Conservation (phyloP, 2,797 vertebrate genomes). For the Lithobates sylvaticus region DNA sequence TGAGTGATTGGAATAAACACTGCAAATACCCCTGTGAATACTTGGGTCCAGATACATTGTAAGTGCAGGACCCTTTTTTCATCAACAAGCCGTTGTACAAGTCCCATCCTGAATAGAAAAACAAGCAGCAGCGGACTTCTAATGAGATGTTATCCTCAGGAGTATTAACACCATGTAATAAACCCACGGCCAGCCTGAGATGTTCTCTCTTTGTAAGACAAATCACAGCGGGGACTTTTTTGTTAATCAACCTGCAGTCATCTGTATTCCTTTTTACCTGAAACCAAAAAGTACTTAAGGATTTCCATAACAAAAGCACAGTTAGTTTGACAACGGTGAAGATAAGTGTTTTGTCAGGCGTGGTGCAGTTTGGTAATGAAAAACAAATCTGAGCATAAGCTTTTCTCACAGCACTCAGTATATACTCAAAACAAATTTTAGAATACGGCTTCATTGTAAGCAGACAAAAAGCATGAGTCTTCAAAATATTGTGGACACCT, state of each 20-base stretch:
- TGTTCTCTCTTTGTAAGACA: constrained; percentile 16
- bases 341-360: constrained; percentile 30
- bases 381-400: neutral
- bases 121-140: neutral
- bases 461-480: neutral
- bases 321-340: neutral
- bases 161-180: constrained; percentile 20
- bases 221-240: constrained; percentile 40
- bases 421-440: constrained; percentile 1
- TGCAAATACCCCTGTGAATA: constrained; percentile 3
- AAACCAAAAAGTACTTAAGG: constrained; percentile 20
- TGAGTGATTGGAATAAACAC: neutral
- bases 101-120: constrained; percentile 23
- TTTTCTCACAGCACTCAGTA: neutral
- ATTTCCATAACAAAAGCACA: constrained; percentile 40
- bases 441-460: constrained; percentile 19
- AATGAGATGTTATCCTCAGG: constrained; percentile 32
- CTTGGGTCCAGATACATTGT: neutral
- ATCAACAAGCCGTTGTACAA: constrained; percentile 1
- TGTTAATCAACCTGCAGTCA: constrained; percentile 39
- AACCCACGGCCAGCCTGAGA: neutral
- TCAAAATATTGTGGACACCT: neutral
- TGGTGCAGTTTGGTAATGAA: neutral
- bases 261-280: constrained; percentile 36
- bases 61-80: constrained; percentile 16